Evolutionary conservation across 2,113 vertebrate genomes (phyloP).

Genomic region (Phaetusa simplex): DNA sequence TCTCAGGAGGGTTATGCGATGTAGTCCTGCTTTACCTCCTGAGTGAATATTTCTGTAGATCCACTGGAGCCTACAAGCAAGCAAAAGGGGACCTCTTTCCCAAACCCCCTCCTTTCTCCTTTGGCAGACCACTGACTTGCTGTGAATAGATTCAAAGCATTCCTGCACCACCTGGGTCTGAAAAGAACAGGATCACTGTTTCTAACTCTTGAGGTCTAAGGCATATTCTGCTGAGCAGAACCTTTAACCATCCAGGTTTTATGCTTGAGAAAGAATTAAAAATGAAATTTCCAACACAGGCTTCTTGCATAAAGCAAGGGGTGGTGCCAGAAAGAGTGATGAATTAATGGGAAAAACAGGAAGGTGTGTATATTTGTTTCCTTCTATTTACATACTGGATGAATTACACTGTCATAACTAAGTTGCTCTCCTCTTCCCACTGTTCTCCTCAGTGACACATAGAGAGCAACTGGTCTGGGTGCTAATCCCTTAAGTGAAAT

Average conservation of each 20-base stretch:
- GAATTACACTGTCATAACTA: not conserved
- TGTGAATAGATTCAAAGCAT: not conserved
- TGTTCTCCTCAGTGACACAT: not conserved
- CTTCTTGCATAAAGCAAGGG: not conserved
- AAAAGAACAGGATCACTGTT: not conserved
- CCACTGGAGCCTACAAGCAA: not conserved
- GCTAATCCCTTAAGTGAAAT: not conserved
- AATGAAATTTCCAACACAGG: not conserved
- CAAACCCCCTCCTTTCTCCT: not conserved
- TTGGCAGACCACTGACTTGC: not conserved
- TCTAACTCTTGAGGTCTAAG: not conserved
- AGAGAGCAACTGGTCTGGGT: not conserved
- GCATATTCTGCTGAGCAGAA: not conserved
- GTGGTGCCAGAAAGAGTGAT: not conserved
- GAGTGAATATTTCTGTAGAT: not conserved
- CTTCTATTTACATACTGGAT: not conserved
- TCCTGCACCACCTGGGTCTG: not conserved
- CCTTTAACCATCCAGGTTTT: not conserved
- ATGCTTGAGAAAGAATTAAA: not conserved
- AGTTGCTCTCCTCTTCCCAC: not conserved
- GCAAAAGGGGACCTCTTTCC: not conserved
- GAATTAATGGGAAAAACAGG: not conserved
- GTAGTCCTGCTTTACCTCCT: not conserved
- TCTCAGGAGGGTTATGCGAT: not conserved
- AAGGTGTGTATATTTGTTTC: not conserved